Conservation (phyloP, 2,113 vertebrate species). For the Illadopsis cleaveri region DNA sequence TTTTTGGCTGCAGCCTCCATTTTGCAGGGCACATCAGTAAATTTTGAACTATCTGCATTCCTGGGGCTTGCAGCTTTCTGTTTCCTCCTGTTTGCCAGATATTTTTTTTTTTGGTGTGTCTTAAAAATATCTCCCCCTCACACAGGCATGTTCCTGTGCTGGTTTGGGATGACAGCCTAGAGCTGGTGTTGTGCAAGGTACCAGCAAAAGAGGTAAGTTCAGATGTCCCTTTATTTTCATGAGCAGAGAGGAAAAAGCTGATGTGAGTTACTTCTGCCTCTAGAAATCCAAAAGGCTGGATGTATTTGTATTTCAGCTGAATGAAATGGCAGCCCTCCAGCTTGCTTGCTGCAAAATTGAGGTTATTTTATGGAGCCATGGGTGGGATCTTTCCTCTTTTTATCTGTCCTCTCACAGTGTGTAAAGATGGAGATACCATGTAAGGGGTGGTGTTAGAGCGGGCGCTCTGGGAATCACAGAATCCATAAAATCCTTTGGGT, state of each 20-base stretch:
- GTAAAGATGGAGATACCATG: background rate
- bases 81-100: accelerated
- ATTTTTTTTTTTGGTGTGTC: background rate
- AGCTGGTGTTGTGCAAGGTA: background rate
- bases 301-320: background rate
- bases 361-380: background rate
- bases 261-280: background rate
- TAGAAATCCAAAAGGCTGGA: background rate
- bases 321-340: background rate
- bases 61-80: background rate
- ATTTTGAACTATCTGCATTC: background rate
- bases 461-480: background rate
- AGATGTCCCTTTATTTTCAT: background rate
- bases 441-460: background rate
- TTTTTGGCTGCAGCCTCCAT: background rate
- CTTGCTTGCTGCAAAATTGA: background rate
- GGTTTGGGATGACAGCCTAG: background rate
- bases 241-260: background rate
- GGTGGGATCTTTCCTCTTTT: background rate
- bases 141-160: background rate
- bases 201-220: background rate
- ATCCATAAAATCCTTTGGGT: background rate
- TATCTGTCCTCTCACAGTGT: background rate
- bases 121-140: background rate
- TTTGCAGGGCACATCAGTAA: background rate